Evolutionary conservation across 2,113 vertebrate species (phyloP), one percentile per base, ranked within the genome.

Genomic region (Sphaerodactylus townsendi): DNA sequence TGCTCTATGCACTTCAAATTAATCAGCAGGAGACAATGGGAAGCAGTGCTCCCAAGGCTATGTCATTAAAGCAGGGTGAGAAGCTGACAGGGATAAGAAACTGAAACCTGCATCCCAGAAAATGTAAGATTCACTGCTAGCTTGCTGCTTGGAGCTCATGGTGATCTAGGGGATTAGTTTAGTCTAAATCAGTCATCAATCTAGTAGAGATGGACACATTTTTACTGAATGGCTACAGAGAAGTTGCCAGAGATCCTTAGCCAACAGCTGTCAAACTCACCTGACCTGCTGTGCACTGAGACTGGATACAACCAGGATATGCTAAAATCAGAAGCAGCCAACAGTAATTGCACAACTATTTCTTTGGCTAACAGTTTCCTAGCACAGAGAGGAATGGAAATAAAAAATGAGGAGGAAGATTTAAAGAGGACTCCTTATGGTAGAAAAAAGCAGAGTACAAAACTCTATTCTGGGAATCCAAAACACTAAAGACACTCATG

Each of bases 11-110:
- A 37, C 69, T 64, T 77, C 33, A 83, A 35, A 46, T 37, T 68
- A 33, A 35, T 81, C 73, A 87, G 44, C 50, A 37, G 39, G 59
- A 84, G 83, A 84, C 53, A 79, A 75, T 87, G 79, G 30, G 23
- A 83, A 86, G 81, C 59, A 59, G 73, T 39, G 39, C 39, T 70
- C 64, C 64, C 28, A 10, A 59, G 65, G 8, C 28, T n/a, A 46
- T 62, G 46, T 70, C 25, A 59, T 81, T 76, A 76, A 56, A 81
- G 9, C 48, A 71, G 77, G 10, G 21, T 8, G 25, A 76, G 44
- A 69, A 37, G 21, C 37, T 71, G 85, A 33, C 25, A 37, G 41
- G 79, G 66, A 82, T 72, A 75, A 53, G 41, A 62, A 82, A 82
- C 41, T 82, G 66, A 77, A 86, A 33, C 33, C 13, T 62, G 72